A percentile compares a stretch with the other conserved stretches of the same genome.
Conservation (phyloP, 37 sponge, comb jelly and placozoan species). For the Aplysina aerophoba region DNA sequence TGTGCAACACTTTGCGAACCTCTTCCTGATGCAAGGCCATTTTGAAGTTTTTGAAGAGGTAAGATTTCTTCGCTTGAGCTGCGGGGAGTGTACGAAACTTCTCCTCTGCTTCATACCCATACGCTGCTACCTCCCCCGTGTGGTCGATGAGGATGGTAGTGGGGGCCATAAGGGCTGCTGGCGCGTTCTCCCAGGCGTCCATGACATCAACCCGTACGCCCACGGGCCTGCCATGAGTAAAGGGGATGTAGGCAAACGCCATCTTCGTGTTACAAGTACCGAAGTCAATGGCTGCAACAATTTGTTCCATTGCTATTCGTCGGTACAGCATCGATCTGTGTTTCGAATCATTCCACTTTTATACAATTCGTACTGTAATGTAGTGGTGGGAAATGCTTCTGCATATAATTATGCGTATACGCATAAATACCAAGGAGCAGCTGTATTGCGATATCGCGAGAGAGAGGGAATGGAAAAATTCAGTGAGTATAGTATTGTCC, state of each 20-base stretch:
- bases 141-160: neutral
- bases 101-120: conserved; percentile 19
- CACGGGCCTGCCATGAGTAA: neutral
- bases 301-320: too few species aligned
- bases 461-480: too few species aligned
- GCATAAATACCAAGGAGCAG: too few species aligned
- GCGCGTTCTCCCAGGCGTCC: conserved; percentile 1
- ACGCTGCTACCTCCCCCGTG: conserved; percentile 15
- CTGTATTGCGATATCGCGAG: too few species aligned
- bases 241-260: conserved; percentile 2
- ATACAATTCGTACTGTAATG: too few species aligned
- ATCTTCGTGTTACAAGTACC: conserved; percentile 14
- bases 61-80: neutral
- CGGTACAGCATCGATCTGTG: too few species aligned
- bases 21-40: conserved; percentile 4
- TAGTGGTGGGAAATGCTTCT: too few species aligned
- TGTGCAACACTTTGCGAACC: neutral
- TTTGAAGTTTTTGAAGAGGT: conserved; percentile 15
- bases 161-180: neutral
- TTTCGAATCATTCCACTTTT: too few species aligned
- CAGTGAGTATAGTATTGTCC: too few species aligned
- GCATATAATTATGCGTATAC: too few species aligned
- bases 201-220: neutral
- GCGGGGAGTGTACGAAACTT: neutral
- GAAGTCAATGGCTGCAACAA: conserved; percentile 24